Percentiles rank a stretch among this genome's conserved stretches.
Conservation (phyloP, 2,113 vertebrate species). For the Drymodes brunneopygia region DNA sequence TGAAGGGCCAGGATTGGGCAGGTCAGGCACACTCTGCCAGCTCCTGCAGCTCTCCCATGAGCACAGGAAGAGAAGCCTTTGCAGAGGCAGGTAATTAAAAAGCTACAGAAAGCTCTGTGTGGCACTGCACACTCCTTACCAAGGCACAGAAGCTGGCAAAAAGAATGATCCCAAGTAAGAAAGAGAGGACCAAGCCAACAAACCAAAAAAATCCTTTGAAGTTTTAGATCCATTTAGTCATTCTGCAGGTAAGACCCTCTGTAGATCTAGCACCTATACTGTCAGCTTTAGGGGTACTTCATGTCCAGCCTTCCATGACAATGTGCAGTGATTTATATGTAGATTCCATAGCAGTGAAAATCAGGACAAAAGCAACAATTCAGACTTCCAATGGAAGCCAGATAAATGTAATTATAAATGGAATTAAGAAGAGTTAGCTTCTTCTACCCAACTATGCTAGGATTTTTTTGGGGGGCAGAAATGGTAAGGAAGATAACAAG, state of each 20-base stretch:
- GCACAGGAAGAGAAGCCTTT: not conserved
- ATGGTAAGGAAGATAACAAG: slow-evolving; percentile 23
- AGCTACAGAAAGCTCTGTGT: not conserved
- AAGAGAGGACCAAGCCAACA: not conserved
- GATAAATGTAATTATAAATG: slow-evolving; percentile 56
- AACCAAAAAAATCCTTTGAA: not conserved
- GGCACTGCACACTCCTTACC: not conserved
- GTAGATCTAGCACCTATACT: not conserved
- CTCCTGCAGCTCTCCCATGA: not conserved
- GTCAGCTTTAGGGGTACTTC: slow-evolving; percentile 29
- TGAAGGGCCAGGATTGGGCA: not conserved
- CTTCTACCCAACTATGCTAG: slow-evolving; percentile 31
- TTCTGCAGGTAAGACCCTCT: not conserved
- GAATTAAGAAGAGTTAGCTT: slow-evolving; percentile 20
- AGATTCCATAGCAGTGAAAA: slow-evolving; percentile 61
- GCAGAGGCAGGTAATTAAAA: not conserved
- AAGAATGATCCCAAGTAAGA: not conserved
- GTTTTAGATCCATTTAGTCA: slow-evolving; percentile 33
- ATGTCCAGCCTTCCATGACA: slow-evolving; percentile 36
- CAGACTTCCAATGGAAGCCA: slow-evolving; percentile 13
- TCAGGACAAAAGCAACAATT: slow-evolving; percentile 8
- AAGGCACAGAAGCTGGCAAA: not conserved
- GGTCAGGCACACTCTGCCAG: not conserved
- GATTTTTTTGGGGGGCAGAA: not conserved
- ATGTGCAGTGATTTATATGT: slow-evolving; percentile 56